phyloP scores from a whole-genome alignment of 2,888 invertebrate genomes.

The Hydrotaea diabolus region DNA sequence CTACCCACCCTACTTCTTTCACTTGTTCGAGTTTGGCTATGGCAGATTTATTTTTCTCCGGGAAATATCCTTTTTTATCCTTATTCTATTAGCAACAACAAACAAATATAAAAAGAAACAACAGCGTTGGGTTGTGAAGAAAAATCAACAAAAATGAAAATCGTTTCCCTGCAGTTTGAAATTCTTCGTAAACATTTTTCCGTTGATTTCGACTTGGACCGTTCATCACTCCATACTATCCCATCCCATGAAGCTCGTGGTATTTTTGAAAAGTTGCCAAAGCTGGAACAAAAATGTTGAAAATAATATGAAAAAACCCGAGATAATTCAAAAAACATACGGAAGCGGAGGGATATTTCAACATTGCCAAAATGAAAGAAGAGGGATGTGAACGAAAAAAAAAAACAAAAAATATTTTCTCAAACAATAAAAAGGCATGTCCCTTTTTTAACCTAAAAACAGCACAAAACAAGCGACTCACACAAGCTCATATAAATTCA shows the following conservation, averaged over 20 bases:
- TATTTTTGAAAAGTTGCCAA: constrained; percentile 67
- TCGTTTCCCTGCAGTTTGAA: constrained; percentile 58
- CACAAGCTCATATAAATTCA: background rate
- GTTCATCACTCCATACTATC: background rate
- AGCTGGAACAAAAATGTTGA: constrained; percentile 45
- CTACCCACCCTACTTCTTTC: constrained; percentile 28
- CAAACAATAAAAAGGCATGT: constrained; percentile 62
- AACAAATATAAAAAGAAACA: background rate
- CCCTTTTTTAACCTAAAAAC: constrained; percentile 52
- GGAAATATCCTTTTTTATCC: constrained; percentile 63
- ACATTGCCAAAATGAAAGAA: constrained; percentile 58
- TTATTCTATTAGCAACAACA: constrained; percentile 54
- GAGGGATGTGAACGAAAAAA: background rate
- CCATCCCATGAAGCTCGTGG: constrained; percentile 40
- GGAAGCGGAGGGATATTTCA: constrained; percentile 49
- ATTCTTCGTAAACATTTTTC: constrained; percentile 60
- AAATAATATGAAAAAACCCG: constrained; percentile 10
- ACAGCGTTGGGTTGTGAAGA: constrained; percentile 24
- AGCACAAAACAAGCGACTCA: background rate
- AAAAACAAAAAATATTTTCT: constrained; percentile 56
- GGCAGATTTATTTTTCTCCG: constrained; percentile 62
- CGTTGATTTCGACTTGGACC: constrained; percentile 38
- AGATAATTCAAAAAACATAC: constrained; percentile 38
- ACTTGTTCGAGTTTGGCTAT: constrained; percentile 54
- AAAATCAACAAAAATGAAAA: constrained; percentile 59